A percentile compares a stretch with the other conserved stretches of the same genome.
These are phyloP conservation scores for Drosophila elegans DNA, from an alignment of 1,140 invertebrate species.

Conservation along the genomic window DNA sequence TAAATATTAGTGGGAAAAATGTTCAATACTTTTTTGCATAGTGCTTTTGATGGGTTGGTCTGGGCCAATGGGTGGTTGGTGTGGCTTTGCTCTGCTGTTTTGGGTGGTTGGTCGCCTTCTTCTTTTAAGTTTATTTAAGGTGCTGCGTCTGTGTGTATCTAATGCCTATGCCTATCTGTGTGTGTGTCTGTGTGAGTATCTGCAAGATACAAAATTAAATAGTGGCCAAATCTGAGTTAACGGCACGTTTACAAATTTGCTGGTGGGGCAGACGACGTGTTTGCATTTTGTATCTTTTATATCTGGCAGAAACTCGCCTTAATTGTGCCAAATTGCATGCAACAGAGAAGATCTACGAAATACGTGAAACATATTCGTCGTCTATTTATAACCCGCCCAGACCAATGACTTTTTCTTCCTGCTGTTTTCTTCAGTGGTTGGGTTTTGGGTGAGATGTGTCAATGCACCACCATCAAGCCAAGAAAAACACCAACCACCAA, in stretches of 20 bases:
- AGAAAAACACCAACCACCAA: slow-evolving; percentile 34
- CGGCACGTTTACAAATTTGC: slow-evolving; percentile 67
- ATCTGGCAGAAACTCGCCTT: slow-evolving; percentile 50
- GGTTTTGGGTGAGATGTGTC: slow-evolving; percentile 33
- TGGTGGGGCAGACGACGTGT: slow-evolving; percentile 4
- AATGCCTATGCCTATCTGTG: slow-evolving; percentile 26
- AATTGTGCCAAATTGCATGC: slow-evolving; percentile 70
- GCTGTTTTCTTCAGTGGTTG: slow-evolving; percentile 40
- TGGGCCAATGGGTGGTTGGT: slow-evolving; percentile 26
- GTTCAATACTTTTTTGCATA: background rate
- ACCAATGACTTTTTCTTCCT: slow-evolving; percentile 24
- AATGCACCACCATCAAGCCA: slow-evolving; percentile 50
- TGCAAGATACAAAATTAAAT: slow-evolving; percentile 62
- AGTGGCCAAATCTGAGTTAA: slow-evolving; percentile 61
- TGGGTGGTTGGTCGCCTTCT: slow-evolving; percentile 35
- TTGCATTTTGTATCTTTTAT: slow-evolving; percentile 32
- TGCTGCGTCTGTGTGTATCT: slow-evolving; percentile 40
- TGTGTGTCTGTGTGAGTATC: slow-evolving; percentile 34
- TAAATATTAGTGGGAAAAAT: background rate
- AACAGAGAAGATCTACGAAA: slow-evolving; percentile 20
- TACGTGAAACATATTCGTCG: slow-evolving; percentile 2
- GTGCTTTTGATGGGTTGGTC: slow-evolving; percentile 34
- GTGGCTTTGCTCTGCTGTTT: slow-evolving; percentile 12
- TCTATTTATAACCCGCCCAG: slow-evolving; percentile 43
- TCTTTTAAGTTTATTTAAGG: slow-evolving; percentile 54